Evolutionary conservation across 2,888 invertebrate genomes (phyloP).

Genomic region (Tiliacea aurago): DNA sequence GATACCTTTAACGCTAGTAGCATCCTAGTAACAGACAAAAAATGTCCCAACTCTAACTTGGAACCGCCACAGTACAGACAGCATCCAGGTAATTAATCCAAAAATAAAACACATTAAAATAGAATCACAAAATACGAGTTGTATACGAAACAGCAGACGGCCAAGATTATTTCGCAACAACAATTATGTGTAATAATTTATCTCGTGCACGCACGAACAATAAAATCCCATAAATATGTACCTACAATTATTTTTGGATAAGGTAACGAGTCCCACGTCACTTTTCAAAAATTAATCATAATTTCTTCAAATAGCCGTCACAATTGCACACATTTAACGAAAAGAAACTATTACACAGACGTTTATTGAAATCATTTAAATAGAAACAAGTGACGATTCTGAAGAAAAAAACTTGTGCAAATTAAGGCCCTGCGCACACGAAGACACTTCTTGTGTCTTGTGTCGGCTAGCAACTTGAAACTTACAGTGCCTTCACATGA

Average conservation of each 20-base stretch:
- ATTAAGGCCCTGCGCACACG: slow-evolving; percentile 4
- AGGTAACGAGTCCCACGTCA: slow-evolving; percentile 1
- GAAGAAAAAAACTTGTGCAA: slow-evolving; percentile 5
- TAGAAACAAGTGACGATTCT: slow-evolving; percentile 6
- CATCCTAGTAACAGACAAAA: not conserved
- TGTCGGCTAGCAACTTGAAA: not conserved
- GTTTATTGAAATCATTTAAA: slow-evolving; percentile 45
- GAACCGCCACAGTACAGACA: slow-evolving; percentile 26
- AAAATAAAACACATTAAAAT: slow-evolving; percentile 42
- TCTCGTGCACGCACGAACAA: slow-evolving; percentile 41
- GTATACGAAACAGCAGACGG: slow-evolving; percentile 39
- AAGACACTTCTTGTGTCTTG: not conserved
- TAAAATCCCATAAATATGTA: slow-evolving; percentile 40
- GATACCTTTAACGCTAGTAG: no score
- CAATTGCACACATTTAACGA: slow-evolving; percentile 29
- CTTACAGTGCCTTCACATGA: not conserved
- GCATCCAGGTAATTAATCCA: slow-evolving; percentile 36
- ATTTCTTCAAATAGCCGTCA: slow-evolving; percentile 4
- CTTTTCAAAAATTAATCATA: slow-evolving; percentile 20
- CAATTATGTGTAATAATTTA: slow-evolving; percentile 55
- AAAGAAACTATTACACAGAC: slow-evolving; percentile 25
- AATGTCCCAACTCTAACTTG: not conserved
- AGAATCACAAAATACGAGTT: slow-evolving; percentile 43
- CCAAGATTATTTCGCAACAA: slow-evolving; percentile 54
- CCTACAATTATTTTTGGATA: slow-evolving; percentile 24